phyloP scores from a whole-genome alignment of 2,797 vertebrate species.

The Prionace glauca region DNA sequence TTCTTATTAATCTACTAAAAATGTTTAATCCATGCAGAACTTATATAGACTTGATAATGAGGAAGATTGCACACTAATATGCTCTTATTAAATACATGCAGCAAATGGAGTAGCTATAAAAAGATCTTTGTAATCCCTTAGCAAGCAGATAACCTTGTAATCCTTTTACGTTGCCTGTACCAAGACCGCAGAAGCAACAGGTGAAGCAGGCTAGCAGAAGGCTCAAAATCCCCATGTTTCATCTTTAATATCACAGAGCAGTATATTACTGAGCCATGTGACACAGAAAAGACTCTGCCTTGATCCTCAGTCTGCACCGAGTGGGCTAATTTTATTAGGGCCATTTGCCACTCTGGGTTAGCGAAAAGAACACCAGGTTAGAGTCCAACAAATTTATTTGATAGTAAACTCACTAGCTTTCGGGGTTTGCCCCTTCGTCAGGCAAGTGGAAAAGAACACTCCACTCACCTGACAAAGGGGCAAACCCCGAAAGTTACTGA shows the following conservation, averaged over 20 bases:
- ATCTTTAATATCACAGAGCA: neutral
- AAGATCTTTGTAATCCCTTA: constrained; percentile 24
- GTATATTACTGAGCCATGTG: neutral
- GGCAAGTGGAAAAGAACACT: too few relatives aligned
- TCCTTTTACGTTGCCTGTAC: neutral
- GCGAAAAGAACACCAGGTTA: neutral
- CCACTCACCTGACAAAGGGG: too few relatives aligned
- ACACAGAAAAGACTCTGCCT: neutral
- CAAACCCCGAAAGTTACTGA: too few relatives aligned
- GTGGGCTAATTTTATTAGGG: neutral
- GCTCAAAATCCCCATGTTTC: neutral
- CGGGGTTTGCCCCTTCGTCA: too few relatives aligned
- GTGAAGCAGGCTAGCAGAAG: neutral
- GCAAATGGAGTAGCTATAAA: neutral
- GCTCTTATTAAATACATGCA: neutral
- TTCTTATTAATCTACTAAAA: neutral
- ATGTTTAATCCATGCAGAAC: neutral
- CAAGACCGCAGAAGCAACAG: neutral
- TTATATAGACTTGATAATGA: constrained; percentile 26
- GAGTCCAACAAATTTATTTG: too few relatives aligned
- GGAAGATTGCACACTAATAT: neutral
- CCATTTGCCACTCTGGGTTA: neutral
- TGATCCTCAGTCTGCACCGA: neutral
- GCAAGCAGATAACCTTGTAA: constrained; percentile 28
- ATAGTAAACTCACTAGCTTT: too few relatives aligned